phyloP scores from a whole-genome alignment of 1,140 invertebrate species.

The Drusus annulatus region DNA sequence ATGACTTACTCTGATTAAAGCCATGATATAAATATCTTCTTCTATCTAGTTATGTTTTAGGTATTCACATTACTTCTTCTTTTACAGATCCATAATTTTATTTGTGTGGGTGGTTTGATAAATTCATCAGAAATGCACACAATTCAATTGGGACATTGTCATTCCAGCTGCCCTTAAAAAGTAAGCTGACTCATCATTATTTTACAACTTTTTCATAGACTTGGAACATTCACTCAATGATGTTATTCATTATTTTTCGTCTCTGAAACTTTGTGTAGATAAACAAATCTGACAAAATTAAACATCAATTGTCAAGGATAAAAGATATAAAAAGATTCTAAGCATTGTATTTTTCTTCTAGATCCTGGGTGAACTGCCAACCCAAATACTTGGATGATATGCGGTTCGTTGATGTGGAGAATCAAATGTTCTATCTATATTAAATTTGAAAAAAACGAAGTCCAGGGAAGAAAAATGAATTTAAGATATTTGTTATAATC shows the following conservation, averaged over 20 bases:
- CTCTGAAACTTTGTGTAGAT: constrained; percentile 37
- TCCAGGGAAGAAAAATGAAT: too few species aligned
- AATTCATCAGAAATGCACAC: not conserved
- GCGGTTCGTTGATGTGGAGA: too few species aligned
- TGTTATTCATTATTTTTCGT: constrained; percentile 44
- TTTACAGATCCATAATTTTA: not conserved
- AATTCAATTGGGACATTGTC: not conserved
- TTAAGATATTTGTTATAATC: too few species aligned
- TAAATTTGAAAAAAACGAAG: too few species aligned
- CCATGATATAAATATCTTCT: not conserved
- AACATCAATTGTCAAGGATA: too few species aligned
- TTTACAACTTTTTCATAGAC: too few species aligned
- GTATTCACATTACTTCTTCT: not conserved
- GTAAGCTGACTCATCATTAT: not conserved
- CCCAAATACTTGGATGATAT: too few species aligned
- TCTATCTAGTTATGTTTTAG: not conserved
- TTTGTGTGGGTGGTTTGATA: not conserved
- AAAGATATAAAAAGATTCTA: too few species aligned
- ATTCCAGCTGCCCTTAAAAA: not conserved
- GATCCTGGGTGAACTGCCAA: too few species aligned
- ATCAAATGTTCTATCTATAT: too few species aligned
- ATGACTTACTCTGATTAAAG: constrained; percentile 35
- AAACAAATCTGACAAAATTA: constrained; percentile 10
- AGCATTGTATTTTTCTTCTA: too few species aligned
- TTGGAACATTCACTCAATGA: not conserved